A percentile compares a stretch with the other conserved stretches of the same genome.
These are phyloP conservation scores for Caenorhabditis virilis DNA, from an alignment of 2,888 invertebrate species.

Conservation along the genomic window DNA sequence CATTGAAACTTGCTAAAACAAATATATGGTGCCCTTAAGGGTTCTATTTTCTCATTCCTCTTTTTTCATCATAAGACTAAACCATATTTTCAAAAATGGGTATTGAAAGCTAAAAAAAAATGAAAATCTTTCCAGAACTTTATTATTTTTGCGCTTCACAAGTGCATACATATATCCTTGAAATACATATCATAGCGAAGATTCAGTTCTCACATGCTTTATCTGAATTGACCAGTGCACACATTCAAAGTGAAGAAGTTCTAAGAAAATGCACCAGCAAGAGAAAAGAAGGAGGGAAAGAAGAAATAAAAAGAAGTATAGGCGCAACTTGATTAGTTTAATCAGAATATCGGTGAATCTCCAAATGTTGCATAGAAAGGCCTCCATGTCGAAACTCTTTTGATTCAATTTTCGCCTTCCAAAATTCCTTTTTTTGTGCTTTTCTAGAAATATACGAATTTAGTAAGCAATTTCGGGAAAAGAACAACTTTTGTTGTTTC, in stretches of 20 bases:
- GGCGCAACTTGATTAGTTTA: constrained; percentile 42
- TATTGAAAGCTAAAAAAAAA: constrained; percentile 15
- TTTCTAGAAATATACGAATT: not conserved
- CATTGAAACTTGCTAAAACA: too few relatives aligned
- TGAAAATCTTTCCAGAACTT: constrained; percentile 10
- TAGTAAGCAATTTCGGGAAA: not conserved
- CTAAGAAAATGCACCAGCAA: not conserved
- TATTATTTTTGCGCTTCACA: constrained; percentile 4
- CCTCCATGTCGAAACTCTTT: constrained; percentile 24
- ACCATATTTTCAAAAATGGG: too few relatives aligned
- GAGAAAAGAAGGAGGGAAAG: constrained; percentile 10
- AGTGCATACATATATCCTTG: not conserved
- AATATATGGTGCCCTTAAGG: too few relatives aligned
- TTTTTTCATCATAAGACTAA: too few relatives aligned
- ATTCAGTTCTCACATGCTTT: too few relatives aligned
- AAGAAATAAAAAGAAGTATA: constrained; percentile 10
- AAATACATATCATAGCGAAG: constrained; percentile 4
- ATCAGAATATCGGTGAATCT: constrained; percentile 43
- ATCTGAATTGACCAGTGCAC: too few relatives aligned
- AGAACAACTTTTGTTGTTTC: not conserved
- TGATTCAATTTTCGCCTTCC: constrained; percentile 28
- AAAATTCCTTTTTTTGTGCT: not conserved
- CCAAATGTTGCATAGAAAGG: constrained; percentile 1
- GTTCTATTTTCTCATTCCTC: too few relatives aligned
- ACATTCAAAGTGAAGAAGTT: not conserved